Evolutionary conservation across 2,797 vertebrate genomes (phyloP), one percentile per base, ranked within the genome.

Genomic region (Otolemur crassicaudatus): DNA sequence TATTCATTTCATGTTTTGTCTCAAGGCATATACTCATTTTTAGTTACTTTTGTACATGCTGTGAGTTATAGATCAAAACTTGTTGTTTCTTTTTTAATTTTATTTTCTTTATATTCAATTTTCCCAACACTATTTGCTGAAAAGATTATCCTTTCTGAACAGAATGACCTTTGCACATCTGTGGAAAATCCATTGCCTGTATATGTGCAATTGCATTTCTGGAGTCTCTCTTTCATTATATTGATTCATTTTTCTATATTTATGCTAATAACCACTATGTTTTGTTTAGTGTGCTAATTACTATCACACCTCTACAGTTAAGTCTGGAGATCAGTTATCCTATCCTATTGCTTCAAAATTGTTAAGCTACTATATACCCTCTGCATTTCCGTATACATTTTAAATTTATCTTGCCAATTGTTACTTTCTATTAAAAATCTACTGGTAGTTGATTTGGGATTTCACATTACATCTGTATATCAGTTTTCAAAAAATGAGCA

Each of bases 161-260:
- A 85, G 65, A 58, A 86, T 37, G 37, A 67, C 12, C 7, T 75
- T 87, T 22, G 53, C 22, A 22, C 4, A 4, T 60, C 53, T 27
- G 14, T 37, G 29, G 19, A 75, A 58, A 72, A 73, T 63, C 31
- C 5, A 40, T 14, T 16, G 2, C 37, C 19, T 34, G 40, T 40
- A 3, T 23, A 3, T 10, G 43, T 8, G 9, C 29, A 63, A 7
- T 53, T 17, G 2, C 37, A 12, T 29, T 37, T 16, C 17, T 65
- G 7, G 25, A 20, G 3, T 14, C 8, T 10, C 5, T 20, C 12
- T 3, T 37, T 20, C 2, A 23, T 29, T 9, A 7, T 1, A 14
- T 7, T 22, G 40, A 25, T 63, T 17, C 29, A 6, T 10, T 14
- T 40, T 20, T 90, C 17, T 43, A 9, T 29, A 7, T 83, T 61